Evolutionary conservation across 2,888 invertebrate genomes (phyloP).

Genomic region (Stenodera caucasica): DNA sequence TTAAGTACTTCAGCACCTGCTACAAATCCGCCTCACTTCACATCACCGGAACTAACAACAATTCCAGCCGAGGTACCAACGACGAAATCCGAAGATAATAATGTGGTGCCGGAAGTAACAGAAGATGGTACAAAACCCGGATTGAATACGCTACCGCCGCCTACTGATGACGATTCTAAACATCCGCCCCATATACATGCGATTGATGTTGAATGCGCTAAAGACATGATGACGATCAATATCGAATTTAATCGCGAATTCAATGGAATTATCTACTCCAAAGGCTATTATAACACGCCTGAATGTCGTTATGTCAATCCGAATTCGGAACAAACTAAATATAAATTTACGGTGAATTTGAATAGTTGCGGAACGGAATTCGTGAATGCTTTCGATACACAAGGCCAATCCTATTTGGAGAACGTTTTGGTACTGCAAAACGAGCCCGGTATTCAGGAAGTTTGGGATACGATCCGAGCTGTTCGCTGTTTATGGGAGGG

Average conservation of each 20-base stretch:
- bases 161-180: conserved; percentile 62
- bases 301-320: conserved; percentile 74
- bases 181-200: conserved; percentile 78
- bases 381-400: conserved; percentile 74
- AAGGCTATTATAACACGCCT: conserved; percentile 67
- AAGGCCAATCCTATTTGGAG: conserved; percentile 78
- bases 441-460: conserved; percentile 73
- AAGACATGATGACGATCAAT: conserved; percentile 81
- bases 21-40: conserved; percentile 25
- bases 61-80: conserved; percentile 22
- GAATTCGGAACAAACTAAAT: conserved; percentile 70
- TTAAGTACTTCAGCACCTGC: neutral
- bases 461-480: conserved; percentile 77
- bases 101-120: conserved; percentile 22
- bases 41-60: conserved; percentile 22
- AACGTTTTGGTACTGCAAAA: conserved; percentile 78
- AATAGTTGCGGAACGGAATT: conserved; percentile 80
- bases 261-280: conserved; percentile 79
- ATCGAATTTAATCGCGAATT: conserved; percentile 77
- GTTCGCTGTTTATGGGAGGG: conserved; percentile 84
- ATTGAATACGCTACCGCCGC: conserved; percentile 27
- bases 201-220: conserved; percentile 75
- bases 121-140: conserved; percentile 25
- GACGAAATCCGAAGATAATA: conserved; percentile 26
- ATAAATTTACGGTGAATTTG: conserved; percentile 72